A percentile compares a stretch with the other conserved stretches of the same genome.
Evolutionary conservation across 2,888 invertebrate genomes (phyloP).

Genomic region (Rutpela maculata): DNA sequence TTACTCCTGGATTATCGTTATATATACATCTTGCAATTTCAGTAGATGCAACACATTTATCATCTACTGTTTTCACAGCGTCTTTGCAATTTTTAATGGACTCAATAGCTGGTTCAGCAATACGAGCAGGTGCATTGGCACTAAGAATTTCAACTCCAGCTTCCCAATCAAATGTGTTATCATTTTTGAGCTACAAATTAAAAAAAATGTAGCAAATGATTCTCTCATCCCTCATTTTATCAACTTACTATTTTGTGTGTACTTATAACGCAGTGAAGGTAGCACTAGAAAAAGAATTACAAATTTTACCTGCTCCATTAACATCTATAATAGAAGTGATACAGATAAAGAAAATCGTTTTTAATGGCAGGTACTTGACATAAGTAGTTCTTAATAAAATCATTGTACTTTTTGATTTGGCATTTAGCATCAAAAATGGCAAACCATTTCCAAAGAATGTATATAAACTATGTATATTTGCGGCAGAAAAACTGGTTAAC

Average conservation of each 20-base stretch:
- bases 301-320: too few species aligned
- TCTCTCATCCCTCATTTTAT: background rate
- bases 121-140: constrained; percentile 74
- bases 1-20: constrained; percentile 73
- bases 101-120: constrained; percentile 55
- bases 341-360: too few species aligned
- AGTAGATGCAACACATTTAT: constrained; percentile 75
- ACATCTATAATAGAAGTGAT: too few species aligned
- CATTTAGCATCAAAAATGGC: too few species aligned
- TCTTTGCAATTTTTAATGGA: constrained; percentile 75
- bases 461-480: too few species aligned
- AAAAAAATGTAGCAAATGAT: background rate
- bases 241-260: constrained; percentile 75
- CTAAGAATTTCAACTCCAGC: constrained; percentile 71
- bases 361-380: too few species aligned
- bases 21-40: constrained; percentile 76
- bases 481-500: too few species aligned
- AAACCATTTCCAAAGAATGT: too few species aligned
- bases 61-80: constrained; percentile 70
- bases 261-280: constrained; percentile 75
- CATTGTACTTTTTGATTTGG: too few species aligned
- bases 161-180: constrained; percentile 73
- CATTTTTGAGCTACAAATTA: constrained; percentile 51
- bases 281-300: constrained; percentile 72
- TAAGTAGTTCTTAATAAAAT: too few species aligned